Conservation (phyloP, 2,888 invertebrate genomes). For the Aphidoletes aphidimyza region DNA sequence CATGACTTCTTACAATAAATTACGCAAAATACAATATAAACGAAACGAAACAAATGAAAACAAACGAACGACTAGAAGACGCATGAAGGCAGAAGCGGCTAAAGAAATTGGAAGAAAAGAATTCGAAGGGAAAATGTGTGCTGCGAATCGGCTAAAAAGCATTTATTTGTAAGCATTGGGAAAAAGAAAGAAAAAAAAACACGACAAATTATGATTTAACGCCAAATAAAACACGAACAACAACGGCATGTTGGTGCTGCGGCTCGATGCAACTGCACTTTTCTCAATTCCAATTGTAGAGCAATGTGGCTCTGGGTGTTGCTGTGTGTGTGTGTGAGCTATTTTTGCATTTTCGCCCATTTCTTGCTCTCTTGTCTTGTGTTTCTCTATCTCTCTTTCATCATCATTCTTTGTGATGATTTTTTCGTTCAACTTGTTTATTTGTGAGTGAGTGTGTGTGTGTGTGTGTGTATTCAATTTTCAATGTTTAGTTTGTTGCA, state of each 20-base stretch:
- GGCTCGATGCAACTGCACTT: slow-evolving; percentile 6
- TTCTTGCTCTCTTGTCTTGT: too few relatives aligned
- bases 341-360: slow-evolving; percentile 6
- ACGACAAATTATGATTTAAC: slow-evolving; percentile 43
- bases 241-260: too few relatives aligned
- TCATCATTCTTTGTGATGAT: not conserved
- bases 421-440: not conserved
- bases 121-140: slow-evolving; percentile 47
- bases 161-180: not conserved
- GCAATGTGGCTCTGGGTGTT: too few relatives aligned
- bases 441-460: not conserved
- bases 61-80: not conserved
- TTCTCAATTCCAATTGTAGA: not conserved
- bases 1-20: slow-evolving; percentile 49
- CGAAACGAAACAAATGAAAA: not conserved
- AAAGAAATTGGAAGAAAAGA: not conserved
- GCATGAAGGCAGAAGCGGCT: not conserved
- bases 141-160: too few relatives aligned
- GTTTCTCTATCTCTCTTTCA: too few relatives aligned
- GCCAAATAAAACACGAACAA: not conserved
- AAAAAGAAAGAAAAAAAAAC: not conserved
- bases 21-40: not conserved
- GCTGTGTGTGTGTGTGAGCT: not conserved
- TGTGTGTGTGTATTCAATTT: too few relatives aligned
- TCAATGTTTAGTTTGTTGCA: not conserved